These are phyloP conservation scores for Drosophila lacteicornis DNA, from an alignment of 1,140 invertebrate species.

Conservation along the genomic window DNA sequence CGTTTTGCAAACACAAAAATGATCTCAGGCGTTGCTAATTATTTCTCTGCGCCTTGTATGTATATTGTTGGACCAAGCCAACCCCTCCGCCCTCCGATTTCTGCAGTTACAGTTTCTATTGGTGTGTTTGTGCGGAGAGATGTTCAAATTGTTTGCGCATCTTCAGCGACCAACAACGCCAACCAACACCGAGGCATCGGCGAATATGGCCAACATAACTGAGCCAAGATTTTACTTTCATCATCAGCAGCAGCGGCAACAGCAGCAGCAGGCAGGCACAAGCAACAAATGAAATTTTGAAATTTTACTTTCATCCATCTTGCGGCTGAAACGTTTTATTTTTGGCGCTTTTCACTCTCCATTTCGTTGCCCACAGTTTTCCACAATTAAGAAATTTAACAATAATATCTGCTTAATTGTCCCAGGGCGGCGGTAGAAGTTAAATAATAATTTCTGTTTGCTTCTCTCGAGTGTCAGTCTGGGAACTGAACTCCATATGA, in stretches of 20 bases:
- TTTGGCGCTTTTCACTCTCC: slow-evolving; percentile 55
- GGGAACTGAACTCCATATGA: slow-evolving; percentile 36
- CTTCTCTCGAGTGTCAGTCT: slow-evolving; percentile 10
- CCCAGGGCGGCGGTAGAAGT: slow-evolving; percentile 24
- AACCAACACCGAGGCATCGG: slow-evolving; percentile 3
- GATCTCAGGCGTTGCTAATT: slow-evolving; percentile 81
- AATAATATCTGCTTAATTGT: slow-evolving; percentile 47
- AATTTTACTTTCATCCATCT: slow-evolving; percentile 78
- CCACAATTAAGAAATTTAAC: slow-evolving; percentile 47
- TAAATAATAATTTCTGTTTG: slow-evolving; percentile 34
- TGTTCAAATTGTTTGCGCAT: slow-evolving; percentile 50
- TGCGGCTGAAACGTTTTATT: slow-evolving; percentile 34
- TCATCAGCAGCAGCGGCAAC: slow-evolving; percentile 49
- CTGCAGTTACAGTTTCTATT: slow-evolving; percentile 52
- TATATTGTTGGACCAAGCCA: slow-evolving; percentile 38
- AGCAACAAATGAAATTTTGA: slow-evolving; percentile 62
- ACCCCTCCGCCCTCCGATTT: not conserved
- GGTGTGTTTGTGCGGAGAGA: slow-evolving; percentile 25
- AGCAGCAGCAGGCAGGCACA: slow-evolving; percentile 27
- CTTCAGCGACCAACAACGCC: slow-evolving; percentile 37
- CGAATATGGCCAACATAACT: slow-evolving; percentile 59
- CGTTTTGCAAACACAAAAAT: slow-evolving; percentile 64
- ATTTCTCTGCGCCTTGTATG: slow-evolving; percentile 61
- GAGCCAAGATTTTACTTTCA: slow-evolving; percentile 76
- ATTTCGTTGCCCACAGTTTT: slow-evolving; percentile 46